Percentiles rank a stretch among this genome's conserved stretches.
These are phyloP conservation scores for Aproaerema taeniolella DNA, from an alignment of 2,888 invertebrate genomes.

Conservation along the genomic window DNA sequence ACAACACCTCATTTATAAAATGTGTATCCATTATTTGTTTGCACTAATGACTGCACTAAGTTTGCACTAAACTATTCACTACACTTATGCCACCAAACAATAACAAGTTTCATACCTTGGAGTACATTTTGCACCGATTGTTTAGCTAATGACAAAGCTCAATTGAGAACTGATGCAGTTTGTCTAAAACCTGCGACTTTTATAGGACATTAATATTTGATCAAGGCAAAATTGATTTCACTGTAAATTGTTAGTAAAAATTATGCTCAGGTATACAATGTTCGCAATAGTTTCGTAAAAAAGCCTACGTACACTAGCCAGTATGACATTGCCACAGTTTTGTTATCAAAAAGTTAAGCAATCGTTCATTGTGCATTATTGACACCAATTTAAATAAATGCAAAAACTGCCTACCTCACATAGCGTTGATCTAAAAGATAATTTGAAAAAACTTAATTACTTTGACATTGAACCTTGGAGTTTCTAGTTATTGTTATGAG, in stretches of 20 bases:
- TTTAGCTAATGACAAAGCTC: constrained; percentile 38
- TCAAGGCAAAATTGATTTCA: constrained; percentile 69
- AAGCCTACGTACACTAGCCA: constrained; percentile 31
- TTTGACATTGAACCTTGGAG: background rate
- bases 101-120: constrained; percentile 42
- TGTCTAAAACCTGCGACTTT: constrained; percentile 48
- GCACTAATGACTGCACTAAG: too few relatives aligned
- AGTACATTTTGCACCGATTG: constrained; percentile 50
- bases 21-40: too few relatives aligned
- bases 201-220: constrained; percentile 55
- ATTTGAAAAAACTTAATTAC: background rate
- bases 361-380: constrained; percentile 25
- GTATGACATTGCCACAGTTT: constrained; percentile 44
- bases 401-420: constrained; percentile 30
- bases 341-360: constrained; percentile 35
- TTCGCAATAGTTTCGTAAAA: constrained; percentile 52
- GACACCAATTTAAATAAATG: constrained; percentile 32
- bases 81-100: background rate
- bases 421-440: constrained; percentile 16
- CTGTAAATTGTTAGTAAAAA: constrained; percentile 45
- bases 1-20: too few relatives aligned
- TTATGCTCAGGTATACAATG: constrained; percentile 36
- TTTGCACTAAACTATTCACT: background rate
- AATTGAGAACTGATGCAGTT: constrained; percentile 52
- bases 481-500: background rate